These are phyloP conservation scores for Ceyx melanurus DNA, from an alignment of 2,113 vertebrate species.

Conservation along the genomic window DNA sequence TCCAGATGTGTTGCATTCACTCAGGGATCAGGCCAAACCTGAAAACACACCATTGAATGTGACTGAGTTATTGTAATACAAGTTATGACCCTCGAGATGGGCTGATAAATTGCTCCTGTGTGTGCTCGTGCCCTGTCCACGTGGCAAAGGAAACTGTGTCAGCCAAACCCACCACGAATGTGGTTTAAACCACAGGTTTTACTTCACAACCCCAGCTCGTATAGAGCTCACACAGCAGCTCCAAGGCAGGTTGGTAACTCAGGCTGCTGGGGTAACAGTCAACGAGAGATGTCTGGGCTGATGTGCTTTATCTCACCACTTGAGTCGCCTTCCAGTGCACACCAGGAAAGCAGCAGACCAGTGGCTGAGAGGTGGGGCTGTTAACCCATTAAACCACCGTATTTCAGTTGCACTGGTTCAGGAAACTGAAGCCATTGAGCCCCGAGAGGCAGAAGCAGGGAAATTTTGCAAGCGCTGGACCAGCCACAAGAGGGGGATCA, in stretches of 20 bases:
- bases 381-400: background rate
- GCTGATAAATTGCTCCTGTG: background rate
- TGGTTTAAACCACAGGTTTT: background rate
- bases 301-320: fast-evolving
- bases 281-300: background rate
- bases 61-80: background rate
- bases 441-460: background rate
- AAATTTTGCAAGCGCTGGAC: background rate
- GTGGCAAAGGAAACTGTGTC: background rate
- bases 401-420: background rate
- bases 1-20: background rate
- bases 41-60: background rate
- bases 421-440: background rate
- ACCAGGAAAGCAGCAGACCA: background rate
- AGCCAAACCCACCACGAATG: fast-evolving
- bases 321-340: background rate
- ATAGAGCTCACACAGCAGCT: background rate
- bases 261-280: background rate
- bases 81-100: fast-evolving
- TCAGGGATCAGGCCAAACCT: background rate
- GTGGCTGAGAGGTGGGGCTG: background rate
- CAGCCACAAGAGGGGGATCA: slow-evolving; percentile 64
- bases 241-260: background rate
- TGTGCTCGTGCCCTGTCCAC: fast-evolving
- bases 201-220: background rate